Percentiles rank a stretch among this genome's conserved stretches.
Evolutionary conservation across 2,113 vertebrate genomes (phyloP).

Genomic region (Isichthys henryi): DNA sequence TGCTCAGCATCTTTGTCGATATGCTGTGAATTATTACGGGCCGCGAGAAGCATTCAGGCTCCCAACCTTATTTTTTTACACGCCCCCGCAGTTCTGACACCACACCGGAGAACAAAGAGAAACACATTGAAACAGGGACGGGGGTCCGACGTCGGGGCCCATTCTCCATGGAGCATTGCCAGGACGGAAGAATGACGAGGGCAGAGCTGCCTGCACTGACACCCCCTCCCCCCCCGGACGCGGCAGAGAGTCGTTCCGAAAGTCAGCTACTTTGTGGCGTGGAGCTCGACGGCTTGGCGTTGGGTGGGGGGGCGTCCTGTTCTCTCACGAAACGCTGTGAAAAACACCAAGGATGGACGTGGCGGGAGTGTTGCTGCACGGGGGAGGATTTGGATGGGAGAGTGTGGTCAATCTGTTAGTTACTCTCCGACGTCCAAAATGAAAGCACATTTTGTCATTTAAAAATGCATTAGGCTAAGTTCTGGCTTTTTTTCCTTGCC

Average conservation of each 20-base stretch:
- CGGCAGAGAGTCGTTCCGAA: conserved; percentile 21
- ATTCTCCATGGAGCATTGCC: background rate
- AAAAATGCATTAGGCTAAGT: conserved; percentile 40
- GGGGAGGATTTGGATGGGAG: conserved; percentile 73
- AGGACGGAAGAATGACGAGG: background rate
- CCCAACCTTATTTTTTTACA: conserved; percentile 8
- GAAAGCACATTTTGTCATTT: conserved; percentile 62
- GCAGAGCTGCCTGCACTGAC: background rate
- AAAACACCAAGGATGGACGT: conserved; percentile 70
- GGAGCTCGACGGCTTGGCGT: conserved; percentile 35
- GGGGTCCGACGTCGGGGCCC: background rate
- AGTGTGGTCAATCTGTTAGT: conserved; percentile 74
- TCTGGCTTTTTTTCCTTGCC: conserved; percentile 27
- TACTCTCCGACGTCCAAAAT: conserved; percentile 67
- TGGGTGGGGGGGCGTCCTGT: conserved; percentile 36
- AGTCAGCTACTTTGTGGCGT: conserved; percentile 30
- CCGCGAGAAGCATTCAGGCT: background rate
- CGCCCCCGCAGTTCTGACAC: conserved; percentile 7
- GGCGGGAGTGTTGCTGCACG: conserved; percentile 72
- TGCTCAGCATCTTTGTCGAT: background rate
- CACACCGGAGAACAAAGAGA: background rate
- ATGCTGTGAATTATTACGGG: background rate
- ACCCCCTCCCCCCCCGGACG: background rate
- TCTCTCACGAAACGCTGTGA: conserved; percentile 42
- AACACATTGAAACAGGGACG: background rate